Conservation (phyloP, 2,888 invertebrate species). For the Drosophila nr. fundita region DNA sequence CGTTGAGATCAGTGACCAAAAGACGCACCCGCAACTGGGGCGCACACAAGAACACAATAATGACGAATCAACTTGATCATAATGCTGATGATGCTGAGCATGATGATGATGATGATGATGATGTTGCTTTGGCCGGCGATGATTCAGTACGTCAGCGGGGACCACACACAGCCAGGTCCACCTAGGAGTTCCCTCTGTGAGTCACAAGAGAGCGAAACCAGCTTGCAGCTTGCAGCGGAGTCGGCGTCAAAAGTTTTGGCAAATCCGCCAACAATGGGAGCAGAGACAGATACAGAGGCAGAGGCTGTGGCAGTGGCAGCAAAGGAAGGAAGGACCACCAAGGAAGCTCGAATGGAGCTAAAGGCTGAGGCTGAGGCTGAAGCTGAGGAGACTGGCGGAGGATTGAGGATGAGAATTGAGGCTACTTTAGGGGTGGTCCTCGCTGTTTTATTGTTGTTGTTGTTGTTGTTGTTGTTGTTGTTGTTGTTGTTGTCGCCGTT, state of each 20-base stretch:
- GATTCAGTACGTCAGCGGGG: constrained; percentile 75
- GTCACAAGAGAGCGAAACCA: constrained; percentile 51
- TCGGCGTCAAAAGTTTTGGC: constrained; percentile 70
- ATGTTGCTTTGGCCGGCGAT: constrained; percentile 45
- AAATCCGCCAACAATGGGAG: constrained; percentile 70
- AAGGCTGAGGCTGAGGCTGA: background rate
- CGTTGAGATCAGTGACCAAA: constrained; percentile 69
- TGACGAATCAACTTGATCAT: constrained; percentile 37
- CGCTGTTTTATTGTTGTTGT: constrained; percentile 25
- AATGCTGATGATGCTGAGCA: background rate
- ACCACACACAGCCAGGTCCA: constrained; percentile 66
- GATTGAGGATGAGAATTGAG: constrained; percentile 19
- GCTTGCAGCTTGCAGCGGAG: constrained; percentile 27
- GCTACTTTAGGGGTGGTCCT: constrained; percentile 78
- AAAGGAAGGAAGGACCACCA: constrained; percentile 58
- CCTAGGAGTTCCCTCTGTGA: constrained; percentile 75
- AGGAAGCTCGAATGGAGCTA: constrained; percentile 33
- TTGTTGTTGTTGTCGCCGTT: constrained; percentile 5
- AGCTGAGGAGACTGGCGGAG: background rate
- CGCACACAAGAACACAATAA: constrained; percentile 68
- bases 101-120: background rate
- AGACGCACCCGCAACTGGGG: constrained; percentile 73
- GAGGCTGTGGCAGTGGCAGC: constrained; percentile 4
- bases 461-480: constrained; percentile 13
- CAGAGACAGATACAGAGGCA: constrained; percentile 22